Evolutionary conservation across 2,888 invertebrate species (phyloP).

Genomic region (Sarcophaga caerulescens): DNA sequence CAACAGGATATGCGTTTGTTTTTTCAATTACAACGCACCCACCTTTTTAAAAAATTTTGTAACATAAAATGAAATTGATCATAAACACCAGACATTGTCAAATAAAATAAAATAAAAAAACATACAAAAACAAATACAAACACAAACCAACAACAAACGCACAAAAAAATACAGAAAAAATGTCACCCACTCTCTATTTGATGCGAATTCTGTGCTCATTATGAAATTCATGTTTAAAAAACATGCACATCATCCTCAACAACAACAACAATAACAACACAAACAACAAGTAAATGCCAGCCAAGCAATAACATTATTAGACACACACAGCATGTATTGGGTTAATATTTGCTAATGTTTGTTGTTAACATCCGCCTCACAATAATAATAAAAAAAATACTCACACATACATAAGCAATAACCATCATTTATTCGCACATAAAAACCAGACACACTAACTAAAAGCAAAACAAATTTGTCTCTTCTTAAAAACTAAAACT

Average conservation of each 20-base stretch:
- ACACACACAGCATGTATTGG: conserved; percentile 49
- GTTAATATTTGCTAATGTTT: conserved; percentile 26
- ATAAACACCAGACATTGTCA: background rate
- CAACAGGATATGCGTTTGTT: conserved; percentile 25
- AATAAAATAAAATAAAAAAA: background rate
- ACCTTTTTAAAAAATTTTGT: background rate
- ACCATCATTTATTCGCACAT: conserved; percentile 15
- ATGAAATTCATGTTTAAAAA: conserved; percentile 50
- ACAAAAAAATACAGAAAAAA: background rate
- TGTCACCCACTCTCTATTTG: conserved; percentile 47
- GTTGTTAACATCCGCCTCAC: conserved; percentile 75
- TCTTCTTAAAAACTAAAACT: background rate
- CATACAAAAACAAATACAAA: background rate
- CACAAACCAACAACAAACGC: background rate
- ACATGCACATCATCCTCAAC: conserved; percentile 61
- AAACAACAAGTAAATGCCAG: no score
- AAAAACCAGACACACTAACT: background rate
- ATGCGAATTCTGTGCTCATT: conserved; percentile 43
- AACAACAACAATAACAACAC: conserved; percentile 55
- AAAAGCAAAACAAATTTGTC: background rate
- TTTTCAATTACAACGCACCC: conserved; percentile 20
- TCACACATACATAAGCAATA: conserved; percentile 56
- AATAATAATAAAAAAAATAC: conserved; percentile 25
- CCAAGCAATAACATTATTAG: conserved; percentile 18
- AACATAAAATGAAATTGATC: background rate